A percentile compares a stretch with the other conserved stretches of the same genome.
These are phyloP conservation scores for Atta cephalotes DNA, from an alignment of 1,140 invertebrate genomes.

Conservation along the genomic window DNA sequence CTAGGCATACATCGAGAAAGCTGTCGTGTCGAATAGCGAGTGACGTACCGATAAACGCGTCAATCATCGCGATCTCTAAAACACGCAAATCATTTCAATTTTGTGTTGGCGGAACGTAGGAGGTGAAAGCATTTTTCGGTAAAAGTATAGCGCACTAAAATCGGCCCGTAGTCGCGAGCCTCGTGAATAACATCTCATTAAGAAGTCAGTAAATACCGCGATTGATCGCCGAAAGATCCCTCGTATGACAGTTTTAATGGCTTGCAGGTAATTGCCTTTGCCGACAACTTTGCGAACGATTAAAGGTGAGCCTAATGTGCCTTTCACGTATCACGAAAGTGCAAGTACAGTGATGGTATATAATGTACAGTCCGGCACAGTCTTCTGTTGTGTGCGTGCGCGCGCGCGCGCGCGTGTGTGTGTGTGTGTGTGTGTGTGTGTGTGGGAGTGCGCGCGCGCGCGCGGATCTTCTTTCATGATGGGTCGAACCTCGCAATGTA, in stretches of 20 bases:
- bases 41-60: neutral
- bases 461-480: constrained; percentile 18
- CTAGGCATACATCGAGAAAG: neutral
- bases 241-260: constrained; percentile 65
- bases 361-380: neutral
- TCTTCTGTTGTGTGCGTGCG: neutral
- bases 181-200: constrained; percentile 20
- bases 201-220: constrained; percentile 55
- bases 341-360: neutral
- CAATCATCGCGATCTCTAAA: neutral
- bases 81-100: constrained; percentile 13
- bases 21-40: neutral
- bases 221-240: constrained; percentile 58
- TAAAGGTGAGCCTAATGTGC: constrained; percentile 64
- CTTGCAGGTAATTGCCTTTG: constrained; percentile 51
- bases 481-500: constrained; percentile 18
- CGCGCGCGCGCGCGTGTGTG: neutral
- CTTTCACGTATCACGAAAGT: constrained; percentile 62
- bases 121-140: constrained; percentile 18
- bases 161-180: neutral
- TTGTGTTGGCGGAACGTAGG: neutral
- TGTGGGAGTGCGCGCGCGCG: too few relatives aligned
- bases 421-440: neutral
- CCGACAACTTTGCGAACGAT: constrained; percentile 50
- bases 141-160: constrained; percentile 21